These are phyloP conservation scores for Odontomyia ornata DNA, from an alignment of 2,888 invertebrate genomes.

Conservation along the genomic window DNA sequence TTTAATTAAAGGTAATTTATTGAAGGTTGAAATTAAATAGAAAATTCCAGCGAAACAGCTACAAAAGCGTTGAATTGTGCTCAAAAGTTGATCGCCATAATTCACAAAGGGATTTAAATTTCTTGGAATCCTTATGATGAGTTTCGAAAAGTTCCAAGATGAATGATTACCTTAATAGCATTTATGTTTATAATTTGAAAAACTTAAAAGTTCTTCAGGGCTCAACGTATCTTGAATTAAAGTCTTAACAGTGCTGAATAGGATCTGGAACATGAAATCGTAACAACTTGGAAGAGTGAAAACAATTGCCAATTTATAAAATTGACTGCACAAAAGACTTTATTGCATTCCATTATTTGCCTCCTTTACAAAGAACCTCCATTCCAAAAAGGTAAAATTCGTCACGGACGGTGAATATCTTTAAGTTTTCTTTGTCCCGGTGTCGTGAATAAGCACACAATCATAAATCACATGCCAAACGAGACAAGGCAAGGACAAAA, in stretches of 20 bases:
- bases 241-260: too few relatives aligned
- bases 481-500: slow-evolving; percentile 31
- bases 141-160: neutral
- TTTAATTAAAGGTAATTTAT: slow-evolving; percentile 41
- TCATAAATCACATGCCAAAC: slow-evolving; percentile 44
- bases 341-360: too few relatives aligned
- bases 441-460: neutral
- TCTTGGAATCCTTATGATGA: neutral
- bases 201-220: neutral
- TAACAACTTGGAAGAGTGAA: too few relatives aligned
- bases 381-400: slow-evolving; percentile 4
- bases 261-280: too few relatives aligned
- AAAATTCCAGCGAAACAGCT: neutral
- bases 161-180: neutral
- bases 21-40: slow-evolving; percentile 22
- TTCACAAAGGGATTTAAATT: slow-evolving; percentile 4
- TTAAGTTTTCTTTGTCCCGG: slow-evolving; percentile 26
- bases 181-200: neutral
- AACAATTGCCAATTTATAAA: too few relatives aligned
- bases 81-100: slow-evolving; percentile 9
- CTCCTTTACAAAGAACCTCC: neutral
- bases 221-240: neutral
- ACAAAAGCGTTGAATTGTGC: neutral
- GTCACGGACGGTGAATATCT: slow-evolving; percentile 32
- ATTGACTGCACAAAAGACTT: too few relatives aligned